These are phyloP conservation scores for Melangyna quadrimaculata DNA, from an alignment of 2,888 invertebrate species.

Conservation along the genomic window DNA sequence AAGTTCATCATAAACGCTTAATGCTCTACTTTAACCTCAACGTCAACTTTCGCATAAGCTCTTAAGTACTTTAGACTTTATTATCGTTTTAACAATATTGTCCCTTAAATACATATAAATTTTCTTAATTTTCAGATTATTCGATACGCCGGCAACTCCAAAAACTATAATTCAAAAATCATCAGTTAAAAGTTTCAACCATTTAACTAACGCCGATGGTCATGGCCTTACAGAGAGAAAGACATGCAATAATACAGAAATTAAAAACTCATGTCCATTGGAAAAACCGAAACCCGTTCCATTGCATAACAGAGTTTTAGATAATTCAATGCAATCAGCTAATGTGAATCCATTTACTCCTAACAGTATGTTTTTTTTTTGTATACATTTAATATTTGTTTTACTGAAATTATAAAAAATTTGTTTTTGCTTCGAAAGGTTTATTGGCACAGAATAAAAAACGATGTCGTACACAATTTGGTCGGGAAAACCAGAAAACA, in stretches of 20 bases:
- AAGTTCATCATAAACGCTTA: too few relatives aligned
- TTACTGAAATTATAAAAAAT: background rate
- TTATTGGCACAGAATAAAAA: constrained; percentile 80
- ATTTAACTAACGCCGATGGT: constrained; percentile 73
- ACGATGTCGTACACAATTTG: constrained; percentile 79
- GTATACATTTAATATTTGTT: background rate
- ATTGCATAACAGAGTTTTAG: constrained; percentile 77
- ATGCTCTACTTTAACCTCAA: too few relatives aligned
- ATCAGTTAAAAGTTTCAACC: constrained; percentile 82
- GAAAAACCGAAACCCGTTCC: constrained; percentile 81
- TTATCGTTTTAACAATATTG: too few relatives aligned
- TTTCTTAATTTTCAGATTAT: constrained; percentile 83
- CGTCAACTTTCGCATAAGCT: too few relatives aligned
- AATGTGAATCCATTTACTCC: constrained; percentile 95
- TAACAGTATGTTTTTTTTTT: constrained; percentile 82
- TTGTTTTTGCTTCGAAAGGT: constrained; percentile 73
- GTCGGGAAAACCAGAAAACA: constrained; percentile 78
- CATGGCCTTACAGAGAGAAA: constrained; percentile 35
- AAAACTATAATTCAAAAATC: constrained; percentile 86
- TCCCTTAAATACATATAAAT: background rate
- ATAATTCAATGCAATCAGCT: constrained; percentile 81
- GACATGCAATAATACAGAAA: background rate
- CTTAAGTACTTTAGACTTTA: too few relatives aligned
- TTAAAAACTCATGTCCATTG: constrained; percentile 27
- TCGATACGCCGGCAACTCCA: constrained; percentile 93